These are phyloP conservation scores for Centropus bengalensis DNA, from an alignment of 2,113 vertebrate species.

Conservation along the genomic window DNA sequence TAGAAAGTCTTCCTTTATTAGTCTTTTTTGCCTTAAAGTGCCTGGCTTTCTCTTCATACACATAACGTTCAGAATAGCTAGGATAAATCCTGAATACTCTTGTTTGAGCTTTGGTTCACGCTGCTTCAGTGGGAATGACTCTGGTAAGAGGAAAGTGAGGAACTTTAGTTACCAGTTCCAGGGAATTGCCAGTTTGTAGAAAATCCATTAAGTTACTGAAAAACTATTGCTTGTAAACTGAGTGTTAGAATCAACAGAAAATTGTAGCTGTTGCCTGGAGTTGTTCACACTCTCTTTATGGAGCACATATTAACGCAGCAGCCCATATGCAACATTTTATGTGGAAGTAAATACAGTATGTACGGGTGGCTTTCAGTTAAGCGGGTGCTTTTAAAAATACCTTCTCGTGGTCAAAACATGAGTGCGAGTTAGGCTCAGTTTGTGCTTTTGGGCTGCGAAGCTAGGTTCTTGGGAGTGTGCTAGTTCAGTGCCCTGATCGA, in stretches of 20 bases:
- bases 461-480: neutral
- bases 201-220: neutral
- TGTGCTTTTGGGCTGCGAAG: neutral
- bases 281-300: neutral
- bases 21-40: neutral
- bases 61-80: neutral
- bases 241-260: constrained; percentile 1
- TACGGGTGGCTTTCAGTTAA: neutral
- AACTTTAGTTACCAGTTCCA: neutral
- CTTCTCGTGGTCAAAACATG: neutral
- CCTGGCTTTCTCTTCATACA: neutral
- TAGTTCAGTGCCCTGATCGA: neutral
- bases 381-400: neutral
- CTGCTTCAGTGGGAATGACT: neutral
- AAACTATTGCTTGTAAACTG: neutral
- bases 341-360: neutral
- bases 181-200: neutral
- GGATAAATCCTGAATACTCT: neutral
- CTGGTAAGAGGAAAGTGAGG: neutral
- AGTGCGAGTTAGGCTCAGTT: neutral
- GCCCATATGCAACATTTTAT: neutral
- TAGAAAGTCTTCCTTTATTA: neutral
- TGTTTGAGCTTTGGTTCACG: neutral
- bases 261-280: neutral
- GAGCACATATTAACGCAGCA: neutral